Conservation (phyloP, 1,140 invertebrate genomes). For the Saccostrea cuccullata region DNA sequence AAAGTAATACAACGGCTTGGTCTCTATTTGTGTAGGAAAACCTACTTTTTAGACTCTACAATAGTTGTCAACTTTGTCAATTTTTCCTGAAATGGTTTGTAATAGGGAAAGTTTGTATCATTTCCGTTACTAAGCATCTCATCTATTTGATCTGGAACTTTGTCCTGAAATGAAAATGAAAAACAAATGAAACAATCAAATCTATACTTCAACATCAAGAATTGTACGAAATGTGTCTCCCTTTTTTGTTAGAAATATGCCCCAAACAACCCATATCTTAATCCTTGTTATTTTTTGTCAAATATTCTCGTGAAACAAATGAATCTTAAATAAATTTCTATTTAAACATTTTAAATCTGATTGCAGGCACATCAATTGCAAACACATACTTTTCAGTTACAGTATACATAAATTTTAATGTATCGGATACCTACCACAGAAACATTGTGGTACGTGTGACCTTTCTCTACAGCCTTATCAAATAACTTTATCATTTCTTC, state of each 20-base stretch:
- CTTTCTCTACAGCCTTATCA: slow-evolving; percentile 47
- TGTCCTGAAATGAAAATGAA: slow-evolving; percentile 32
- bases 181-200: no score
- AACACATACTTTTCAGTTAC: no score
- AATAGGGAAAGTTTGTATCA: not conserved
- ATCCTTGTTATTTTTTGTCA: no score
- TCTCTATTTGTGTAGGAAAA: not conserved
- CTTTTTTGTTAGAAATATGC: no score
- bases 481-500: slow-evolving; percentile 60
- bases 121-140: slow-evolving; percentile 29
- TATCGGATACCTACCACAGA: slow-evolving; percentile 60
- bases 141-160: slow-evolving; percentile 60
- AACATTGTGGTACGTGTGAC: slow-evolving; percentile 58
- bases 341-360: no score
- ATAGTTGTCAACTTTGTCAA: not conserved
- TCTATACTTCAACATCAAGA: no score
- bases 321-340: no score
- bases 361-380: no score
- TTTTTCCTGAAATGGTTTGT: not conserved
- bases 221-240: no score
- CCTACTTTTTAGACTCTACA: not conserved
- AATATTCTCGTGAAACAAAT: no score
- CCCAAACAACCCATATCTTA: no score
- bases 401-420: not conserved
- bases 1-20: no score